Evolutionary conservation across 2,888 invertebrate species (phyloP).

Genomic region (Stramonita haemastoma): DNA sequence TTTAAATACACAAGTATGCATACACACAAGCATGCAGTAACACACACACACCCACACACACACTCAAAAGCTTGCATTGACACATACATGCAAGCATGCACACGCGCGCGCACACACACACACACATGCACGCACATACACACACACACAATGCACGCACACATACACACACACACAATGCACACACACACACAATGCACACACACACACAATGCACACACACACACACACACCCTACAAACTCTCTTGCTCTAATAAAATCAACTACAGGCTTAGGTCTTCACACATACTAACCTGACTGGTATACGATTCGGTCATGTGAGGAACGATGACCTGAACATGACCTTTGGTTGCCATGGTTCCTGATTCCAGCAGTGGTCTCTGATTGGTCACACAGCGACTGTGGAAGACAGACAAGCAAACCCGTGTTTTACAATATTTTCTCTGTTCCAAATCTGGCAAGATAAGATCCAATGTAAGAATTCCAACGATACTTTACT

Average conservation of each 20-base stretch:
- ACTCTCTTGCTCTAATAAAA: too few species aligned
- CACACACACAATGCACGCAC: neutral
- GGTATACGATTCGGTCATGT: slow-evolving; percentile 77
- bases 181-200: too few species aligned
- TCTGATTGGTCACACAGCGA: slow-evolving; percentile 96
- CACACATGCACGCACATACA: neutral
- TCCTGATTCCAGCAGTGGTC: slow-evolving; percentile 97
- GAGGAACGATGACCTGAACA: slow-evolving; percentile 81
- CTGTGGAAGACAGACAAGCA: slow-evolving; percentile 78
- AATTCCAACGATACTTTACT: too few species aligned
- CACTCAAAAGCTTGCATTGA: slow-evolving; percentile 57
- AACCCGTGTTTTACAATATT: too few species aligned
- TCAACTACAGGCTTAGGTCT: too few species aligned
- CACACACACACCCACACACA: neutral
- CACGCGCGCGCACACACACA: too few species aligned
- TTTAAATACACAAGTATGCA: neutral
- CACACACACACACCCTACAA: too few species aligned
- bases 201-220: neutral
- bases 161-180: neutral
- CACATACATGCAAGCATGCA: neutral
- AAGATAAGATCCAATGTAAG: too few species aligned
- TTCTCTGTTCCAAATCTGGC: too few species aligned
- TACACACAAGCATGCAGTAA: too few species aligned
- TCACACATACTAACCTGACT: slow-evolving; percentile 69
- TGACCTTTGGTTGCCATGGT: slow-evolving; percentile 99